Base-by-base conservation (phyloP, 2,888 invertebrate genomes). In the Miltochrista miniata region DNA sequence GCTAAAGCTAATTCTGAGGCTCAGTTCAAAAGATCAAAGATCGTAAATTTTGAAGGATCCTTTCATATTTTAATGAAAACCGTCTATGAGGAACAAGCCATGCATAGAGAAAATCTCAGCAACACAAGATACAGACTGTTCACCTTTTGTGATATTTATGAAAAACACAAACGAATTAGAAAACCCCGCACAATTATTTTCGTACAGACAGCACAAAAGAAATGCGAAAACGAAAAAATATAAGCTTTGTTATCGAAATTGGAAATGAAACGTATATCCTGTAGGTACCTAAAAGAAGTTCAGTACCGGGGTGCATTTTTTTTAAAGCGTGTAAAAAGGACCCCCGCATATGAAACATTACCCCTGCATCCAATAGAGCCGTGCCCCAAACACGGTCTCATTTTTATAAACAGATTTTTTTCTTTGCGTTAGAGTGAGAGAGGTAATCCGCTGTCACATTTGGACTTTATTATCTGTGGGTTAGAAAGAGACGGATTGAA, bases 241-340 rank as follows among this genome's bases (percentile, higher is more conserved):
- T 81, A 82, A 83, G 87, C 89, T 82, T 90, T 90, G 90, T 90
- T 90, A 90, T 91, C 87, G 87, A 85, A 90, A 90, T 90, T 88
- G 89, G 87, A 85, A 89, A 83, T 70, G 83, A 80, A 87, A 83
- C 76, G 82, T 77, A 82, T 81, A 86, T 81, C 51, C 64, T 24
- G 76, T 82, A 84, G 82, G 82, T 88, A 90, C 81, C 83, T 86
- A 89, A 83, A 82, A 83, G 83, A 85, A 85, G 76, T 80, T 75
- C 72, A 68, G 75, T 74, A 79, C 76, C 68, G 75, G 87, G 89
- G 89, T 85, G 85, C 82, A 82, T 70, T 85, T 88, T 87, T 90
- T 85, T 83, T 76, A 76, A 76, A 76, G 74, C 83, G 84, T 82
- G 81, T 79, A 85, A 82, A 88, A 86, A 85, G 83, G 83, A 73